Evolutionary conservation across 2,113 vertebrate genomes (phyloP).

Genomic region (Mesembrinibis cayennensis): DNA sequence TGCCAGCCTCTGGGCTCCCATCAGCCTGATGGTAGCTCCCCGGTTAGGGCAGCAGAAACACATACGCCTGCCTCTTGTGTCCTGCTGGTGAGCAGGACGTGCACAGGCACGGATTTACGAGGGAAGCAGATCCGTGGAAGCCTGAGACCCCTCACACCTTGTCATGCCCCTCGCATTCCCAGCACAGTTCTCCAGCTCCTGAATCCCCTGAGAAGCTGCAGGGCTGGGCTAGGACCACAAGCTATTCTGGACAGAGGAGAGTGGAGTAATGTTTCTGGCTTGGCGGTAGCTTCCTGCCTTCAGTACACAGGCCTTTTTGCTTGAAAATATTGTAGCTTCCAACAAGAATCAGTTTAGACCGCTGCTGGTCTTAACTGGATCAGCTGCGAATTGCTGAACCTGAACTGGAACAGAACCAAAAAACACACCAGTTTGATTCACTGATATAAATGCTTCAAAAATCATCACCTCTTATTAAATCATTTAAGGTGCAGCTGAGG

Average conservation of each 20-base stretch:
- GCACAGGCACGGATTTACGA: not conserved
- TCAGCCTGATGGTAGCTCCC: not conserved
- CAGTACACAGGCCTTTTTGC: not conserved
- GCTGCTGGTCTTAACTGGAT: not conserved
- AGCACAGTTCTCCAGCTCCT: not conserved
- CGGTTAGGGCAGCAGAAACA: not conserved
- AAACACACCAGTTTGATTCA: not conserved
- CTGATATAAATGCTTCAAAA: not conserved
- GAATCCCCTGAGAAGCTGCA: not conserved
- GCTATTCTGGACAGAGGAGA: not conserved
- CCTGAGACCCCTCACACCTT: not conserved
- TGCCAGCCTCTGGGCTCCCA: not conserved
- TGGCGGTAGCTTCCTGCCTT: not conserved
- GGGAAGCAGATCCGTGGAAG: not conserved
- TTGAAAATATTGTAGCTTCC: not conserved
- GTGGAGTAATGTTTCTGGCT: not conserved
- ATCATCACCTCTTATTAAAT: not conserved
- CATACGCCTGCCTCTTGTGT: rapidly evolving
- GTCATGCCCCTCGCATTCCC: not conserved
- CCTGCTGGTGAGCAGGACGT: not conserved
- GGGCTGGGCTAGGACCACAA: not conserved
- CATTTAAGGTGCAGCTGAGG: not conserved
- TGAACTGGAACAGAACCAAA: slow-evolving; percentile 1
- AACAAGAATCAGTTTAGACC: not conserved
- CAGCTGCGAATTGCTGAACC: not conserved